A percentile compares a stretch with the other conserved stretches of the same genome.
phyloP scores from a whole-genome alignment of 2,113 vertebrate genomes.

The Plecturocebus donacophilus region DNA sequence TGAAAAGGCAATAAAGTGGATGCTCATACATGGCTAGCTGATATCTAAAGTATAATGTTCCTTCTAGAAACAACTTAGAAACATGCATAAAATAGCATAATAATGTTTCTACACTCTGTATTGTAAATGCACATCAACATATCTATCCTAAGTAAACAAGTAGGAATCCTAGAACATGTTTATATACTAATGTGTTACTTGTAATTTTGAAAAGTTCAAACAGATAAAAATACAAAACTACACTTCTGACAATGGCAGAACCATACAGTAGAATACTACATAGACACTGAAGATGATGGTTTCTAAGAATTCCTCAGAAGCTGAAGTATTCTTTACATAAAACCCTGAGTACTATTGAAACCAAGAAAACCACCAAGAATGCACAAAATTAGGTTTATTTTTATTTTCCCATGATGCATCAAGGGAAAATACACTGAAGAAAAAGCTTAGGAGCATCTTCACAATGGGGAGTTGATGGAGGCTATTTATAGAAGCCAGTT shows the following conservation, averaged over 20 bases:
- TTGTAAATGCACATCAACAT: background rate
- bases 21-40: background rate
- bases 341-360: background rate
- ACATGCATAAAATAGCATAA: background rate
- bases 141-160: background rate
- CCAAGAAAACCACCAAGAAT: background rate
- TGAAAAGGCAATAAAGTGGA: background rate
- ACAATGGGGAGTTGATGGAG: background rate
- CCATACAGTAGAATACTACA: background rate
- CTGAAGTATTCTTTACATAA: background rate
- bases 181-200: background rate
- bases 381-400: background rate
- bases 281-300: background rate
- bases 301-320: background rate
- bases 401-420: background rate
- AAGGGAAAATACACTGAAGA: background rate
- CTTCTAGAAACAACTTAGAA: background rate
- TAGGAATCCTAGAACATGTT: background rate
- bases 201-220: background rate
- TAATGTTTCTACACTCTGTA: background rate
- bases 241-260: background rate
- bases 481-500: background rate
- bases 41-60: background rate
- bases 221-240: background rate
- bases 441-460: background rate